Conservation (phyloP, 1,140 invertebrate species). For the Amphibalanus amphitrite region DNA sequence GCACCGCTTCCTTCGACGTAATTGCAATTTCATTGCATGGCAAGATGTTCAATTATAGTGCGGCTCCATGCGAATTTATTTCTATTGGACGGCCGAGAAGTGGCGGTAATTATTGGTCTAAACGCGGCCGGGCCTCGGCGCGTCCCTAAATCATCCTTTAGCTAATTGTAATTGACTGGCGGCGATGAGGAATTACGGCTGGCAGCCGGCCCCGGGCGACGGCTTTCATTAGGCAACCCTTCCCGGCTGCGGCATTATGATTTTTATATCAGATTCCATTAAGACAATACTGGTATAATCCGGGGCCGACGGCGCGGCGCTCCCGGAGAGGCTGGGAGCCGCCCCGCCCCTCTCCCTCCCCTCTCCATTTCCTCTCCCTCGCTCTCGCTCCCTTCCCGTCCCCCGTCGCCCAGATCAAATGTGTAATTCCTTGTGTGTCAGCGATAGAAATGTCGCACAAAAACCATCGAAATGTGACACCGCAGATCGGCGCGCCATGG, state of each 20-base stretch:
- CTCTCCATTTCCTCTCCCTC: background rate
- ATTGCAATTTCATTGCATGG: background rate
- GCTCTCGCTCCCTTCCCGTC: background rate
- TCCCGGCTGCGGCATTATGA: background rate
- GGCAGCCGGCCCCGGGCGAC: background rate
- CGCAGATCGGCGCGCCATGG: background rate
- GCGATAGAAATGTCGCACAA: constrained; percentile 1
- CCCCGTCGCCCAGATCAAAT: background rate
- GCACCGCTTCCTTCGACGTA: background rate
- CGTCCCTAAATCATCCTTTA: background rate
- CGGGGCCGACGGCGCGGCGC: no score
- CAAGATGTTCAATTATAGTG: constrained; percentile 2
- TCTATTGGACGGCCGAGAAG: background rate
- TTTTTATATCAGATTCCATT: constrained; percentile 2
- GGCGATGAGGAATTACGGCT: background rate
- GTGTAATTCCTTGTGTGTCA: constrained; percentile 1
- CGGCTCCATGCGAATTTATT: background rate
- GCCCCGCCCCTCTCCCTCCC: no score
- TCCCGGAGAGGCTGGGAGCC: background rate
- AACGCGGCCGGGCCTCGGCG: background rate
- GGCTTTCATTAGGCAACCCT: background rate
- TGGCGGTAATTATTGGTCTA: background rate
- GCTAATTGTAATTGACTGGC: background rate
- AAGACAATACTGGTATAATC: background rate
- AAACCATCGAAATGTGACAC: constrained; percentile 1